Evolutionary conservation across 2,113 vertebrate genomes (phyloP), one percentile per base, ranked within the genome.

Genomic region (Prochilodus magdalenae): DNA sequence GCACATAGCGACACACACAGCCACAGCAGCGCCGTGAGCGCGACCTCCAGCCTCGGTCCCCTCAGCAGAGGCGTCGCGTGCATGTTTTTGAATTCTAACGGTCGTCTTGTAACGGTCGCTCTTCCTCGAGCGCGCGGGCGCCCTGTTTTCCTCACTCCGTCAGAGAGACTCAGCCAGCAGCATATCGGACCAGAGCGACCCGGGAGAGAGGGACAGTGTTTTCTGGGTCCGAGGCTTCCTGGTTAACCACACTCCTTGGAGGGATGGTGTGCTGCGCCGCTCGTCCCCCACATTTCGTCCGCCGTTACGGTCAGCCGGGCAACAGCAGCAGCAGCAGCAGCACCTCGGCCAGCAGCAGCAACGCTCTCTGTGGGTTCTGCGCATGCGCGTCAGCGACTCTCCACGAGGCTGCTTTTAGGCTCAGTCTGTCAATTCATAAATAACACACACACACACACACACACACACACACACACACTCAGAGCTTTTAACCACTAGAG

Each of bases 1-100:
- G 96, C 94, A 96, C 96, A 96, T 90, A 98, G 90, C 91, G 94
- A 93, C 90, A 95, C 88, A 92, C 96, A 96, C 93, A 96, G 94
- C 93, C 95, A 94, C 89, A 96, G 90, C 70, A 93, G 93, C 91
- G 96, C 92, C 81, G 91, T 90, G 87, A 87, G 90, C 86, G 92
- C 88, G 75, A 87, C 89, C 91, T 91, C 91, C 90, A 92, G 90
- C 88, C 88, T 87, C 89, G 88, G 91, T 89, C 88, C 93, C 87
- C 87, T 89, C 85, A 70, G 81, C 85, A 86, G 84, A 87, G 91
- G 89, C 91, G 79, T 90, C 89, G 91, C 89, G 92, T 91, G 92
- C 93, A 94, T 94, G 91, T 92, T 93, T 92, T 89, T 77, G 90
- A 86, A 89, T 93, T 90, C 85, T 51, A 51, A 51, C 49, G 49